Base-by-base conservation (phyloP, 2,113 vertebrate genomes). In the Numida meleagris region DNA sequence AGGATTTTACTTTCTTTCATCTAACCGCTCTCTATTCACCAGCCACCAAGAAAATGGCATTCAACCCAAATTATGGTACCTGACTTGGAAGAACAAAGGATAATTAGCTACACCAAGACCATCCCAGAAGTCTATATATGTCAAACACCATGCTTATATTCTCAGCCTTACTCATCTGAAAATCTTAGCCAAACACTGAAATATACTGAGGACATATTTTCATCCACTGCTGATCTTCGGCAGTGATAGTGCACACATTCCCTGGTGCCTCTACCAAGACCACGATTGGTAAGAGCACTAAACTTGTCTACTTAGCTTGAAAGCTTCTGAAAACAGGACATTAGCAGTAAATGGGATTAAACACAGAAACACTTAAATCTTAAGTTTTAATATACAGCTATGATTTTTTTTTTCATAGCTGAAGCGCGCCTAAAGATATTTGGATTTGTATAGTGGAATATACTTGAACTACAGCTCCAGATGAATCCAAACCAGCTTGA, bases 131-230 rank as follows among this genome's bases (percentile, higher is more conserved):
- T 79, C 62, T 55, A 84, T 24, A 25, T 82, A 92, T 43, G 36
- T 83, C 68, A 95, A 86, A 92, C 14, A 65, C 45, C 4, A 55
- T 12, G 12, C 14, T 79, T 59, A 73, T 61, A 90, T 36, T 83
- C 45, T 4, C 6, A 82, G 29, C 29, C 29, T 66, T 78, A 50
- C 63, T 62, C 45, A 67, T n/a, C 36, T 9, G 68, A 86, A 85
- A 82, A 67, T 34, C 14, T 80, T 90, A 12, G 15, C 31, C 85
- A 85, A 88, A 74, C 8, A 53, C n/a, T 88, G 36, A 93, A 88
- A 84, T 85, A 88, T 63, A 88, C 33, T 82, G 43, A 95, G 58
- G 88, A 91, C 74, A 74, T 74, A 95, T 89, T 90, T 93, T 85
- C 68, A 87, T 21, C 36, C 58, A 90, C 31, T 43, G 90, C 62